Conservation (phyloP, 2,797 vertebrate species). For the Acanthurus lineatus region DNA sequence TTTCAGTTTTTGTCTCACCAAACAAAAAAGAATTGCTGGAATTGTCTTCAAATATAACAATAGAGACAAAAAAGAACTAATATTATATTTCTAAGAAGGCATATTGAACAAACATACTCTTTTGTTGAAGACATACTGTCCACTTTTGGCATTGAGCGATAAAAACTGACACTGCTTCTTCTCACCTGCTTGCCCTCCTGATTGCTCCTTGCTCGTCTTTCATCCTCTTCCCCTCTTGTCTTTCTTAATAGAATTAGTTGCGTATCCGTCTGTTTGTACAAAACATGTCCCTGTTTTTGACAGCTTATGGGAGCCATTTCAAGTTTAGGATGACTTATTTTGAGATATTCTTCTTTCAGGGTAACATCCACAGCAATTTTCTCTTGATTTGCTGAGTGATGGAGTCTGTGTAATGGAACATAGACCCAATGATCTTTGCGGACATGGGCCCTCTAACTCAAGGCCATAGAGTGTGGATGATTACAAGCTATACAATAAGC, state of each 20-base stretch:
- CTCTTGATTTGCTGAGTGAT: conserved; percentile 79
- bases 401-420: conserved; percentile 70
- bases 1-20: background rate
- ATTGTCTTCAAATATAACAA: no score
- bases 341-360: conserved; percentile 76
- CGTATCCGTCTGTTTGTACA: conserved; percentile 60
- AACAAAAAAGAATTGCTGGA: background rate
- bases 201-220: conserved; percentile 25
- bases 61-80: no score
- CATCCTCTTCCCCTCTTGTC: conserved; percentile 48
- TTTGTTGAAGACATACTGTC: background rate
- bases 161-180: background rate
- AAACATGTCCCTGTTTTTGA: conserved; percentile 65
- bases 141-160: background rate
- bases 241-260: conserved; percentile 68
- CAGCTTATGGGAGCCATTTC: conserved; percentile 73
- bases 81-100: no score
- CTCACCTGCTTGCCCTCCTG: background rate
- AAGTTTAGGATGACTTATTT: conserved; percentile 72
- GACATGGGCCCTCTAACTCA: conserved; percentile 73
- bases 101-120: no score
- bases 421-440: conserved; percentile 77
- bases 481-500: conserved; percentile 73
- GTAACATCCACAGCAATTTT: conserved; percentile 79
- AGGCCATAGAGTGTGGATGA: conserved; percentile 68